phyloP scores from a whole-genome alignment of 2,888 invertebrate genomes.

The Bruchidius siliquastri region DNA sequence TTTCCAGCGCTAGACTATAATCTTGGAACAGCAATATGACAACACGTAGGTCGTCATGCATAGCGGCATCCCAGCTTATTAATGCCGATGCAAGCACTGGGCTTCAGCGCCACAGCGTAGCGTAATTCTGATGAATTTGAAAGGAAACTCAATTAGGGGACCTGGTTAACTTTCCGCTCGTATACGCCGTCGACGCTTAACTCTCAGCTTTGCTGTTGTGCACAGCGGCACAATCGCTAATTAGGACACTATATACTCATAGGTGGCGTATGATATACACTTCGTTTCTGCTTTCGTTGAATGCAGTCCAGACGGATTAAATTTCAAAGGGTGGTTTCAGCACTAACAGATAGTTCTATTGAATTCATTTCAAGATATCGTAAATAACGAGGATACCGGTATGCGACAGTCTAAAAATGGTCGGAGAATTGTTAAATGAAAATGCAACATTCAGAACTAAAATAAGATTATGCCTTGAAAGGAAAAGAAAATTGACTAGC shows the following conservation, averaged over 20 bases:
- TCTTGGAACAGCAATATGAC: neutral
- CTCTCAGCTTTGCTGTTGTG: neutral
- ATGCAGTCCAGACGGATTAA: too few relatives aligned
- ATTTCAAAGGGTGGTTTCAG: too few relatives aligned
- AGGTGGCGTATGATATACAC: neutral
- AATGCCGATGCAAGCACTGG: neutral
- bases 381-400: too few relatives aligned
- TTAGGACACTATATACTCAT: neutral
- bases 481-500: too few relatives aligned
- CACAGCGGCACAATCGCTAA: neutral
- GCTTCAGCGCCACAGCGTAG: neutral
- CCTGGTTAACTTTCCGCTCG: neutral
- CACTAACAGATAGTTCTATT: too few relatives aligned
- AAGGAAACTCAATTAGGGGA: neutral
- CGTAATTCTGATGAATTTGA: neutral
- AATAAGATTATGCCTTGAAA: too few relatives aligned
- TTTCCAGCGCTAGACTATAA: neutral
- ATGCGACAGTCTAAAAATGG: too few relatives aligned
- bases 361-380: too few relatives aligned
- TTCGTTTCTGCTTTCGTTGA: too few relatives aligned
- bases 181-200: neutral
- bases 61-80: neutral
- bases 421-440: too few relatives aligned
- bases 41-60: neutral
- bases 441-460: too few relatives aligned